Evolutionary conservation across 2,113 vertebrate species (phyloP).

Genomic region (Narcine bancroftii): DNA sequence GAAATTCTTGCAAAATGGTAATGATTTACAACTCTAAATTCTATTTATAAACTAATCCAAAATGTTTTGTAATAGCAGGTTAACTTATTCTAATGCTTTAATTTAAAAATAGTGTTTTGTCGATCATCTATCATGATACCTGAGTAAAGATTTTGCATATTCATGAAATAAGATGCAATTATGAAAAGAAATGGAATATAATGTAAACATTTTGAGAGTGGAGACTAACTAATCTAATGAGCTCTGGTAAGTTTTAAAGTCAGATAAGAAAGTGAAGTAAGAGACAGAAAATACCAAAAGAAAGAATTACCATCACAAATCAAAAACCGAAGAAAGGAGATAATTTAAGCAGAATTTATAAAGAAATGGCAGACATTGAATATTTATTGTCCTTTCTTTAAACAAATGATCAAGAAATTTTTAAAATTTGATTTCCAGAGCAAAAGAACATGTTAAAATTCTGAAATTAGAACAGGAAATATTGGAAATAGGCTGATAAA

Average conservation of each 20-base stretch:
- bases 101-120: neutral
- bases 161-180: no score
- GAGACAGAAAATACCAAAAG: neutral
- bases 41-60: neutral
- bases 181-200: neutral
- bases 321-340: no score
- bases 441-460: no score
- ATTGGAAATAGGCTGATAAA: no score
- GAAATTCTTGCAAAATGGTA: slow-evolving; percentile 80
- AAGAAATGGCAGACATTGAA: neutral
- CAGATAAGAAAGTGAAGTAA: neutral
- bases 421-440: no score
- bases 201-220: no score
- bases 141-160: no score
- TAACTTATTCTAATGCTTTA: neutral
- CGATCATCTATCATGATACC: neutral
- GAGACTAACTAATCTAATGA: neutral
- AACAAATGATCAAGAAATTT: neutral
- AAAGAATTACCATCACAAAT: neutral
- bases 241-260: neutral
- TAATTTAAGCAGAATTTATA: neutral
- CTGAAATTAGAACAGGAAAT: no score
- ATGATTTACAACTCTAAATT: slow-evolving; percentile 44
- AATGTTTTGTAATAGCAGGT: neutral
- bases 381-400: neutral